These are phyloP conservation scores for Okapia johnstoni DNA, from an alignment of 2,113 vertebrate genomes.

Conservation along the genomic window DNA sequence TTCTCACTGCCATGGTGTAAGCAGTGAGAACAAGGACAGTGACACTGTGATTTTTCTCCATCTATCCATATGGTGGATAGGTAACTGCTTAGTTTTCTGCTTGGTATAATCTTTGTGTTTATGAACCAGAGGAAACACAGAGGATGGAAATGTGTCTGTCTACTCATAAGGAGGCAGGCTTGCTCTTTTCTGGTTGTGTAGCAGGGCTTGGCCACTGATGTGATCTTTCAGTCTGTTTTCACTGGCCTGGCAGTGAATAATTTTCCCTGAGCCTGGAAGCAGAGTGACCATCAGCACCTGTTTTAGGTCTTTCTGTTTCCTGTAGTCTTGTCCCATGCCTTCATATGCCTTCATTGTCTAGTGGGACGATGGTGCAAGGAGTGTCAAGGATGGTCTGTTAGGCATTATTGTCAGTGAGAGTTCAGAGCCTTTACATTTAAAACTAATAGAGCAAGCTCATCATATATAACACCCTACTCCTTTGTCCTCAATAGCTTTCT, in stretches of 20 bases:
- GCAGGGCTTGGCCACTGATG: not conserved
- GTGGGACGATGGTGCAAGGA: not conserved
- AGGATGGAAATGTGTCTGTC: not conserved
- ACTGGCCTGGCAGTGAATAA: not conserved
- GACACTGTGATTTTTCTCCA: not conserved
- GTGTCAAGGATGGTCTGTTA: not conserved
- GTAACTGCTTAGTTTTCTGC: not conserved
- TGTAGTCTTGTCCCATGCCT: not conserved
- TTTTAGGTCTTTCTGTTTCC: not conserved
- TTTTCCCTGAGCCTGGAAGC: not conserved
- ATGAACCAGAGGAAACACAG: not conserved
- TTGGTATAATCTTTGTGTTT: not conserved
- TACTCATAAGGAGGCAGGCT: not conserved
- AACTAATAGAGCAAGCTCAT: constrained; percentile 6
- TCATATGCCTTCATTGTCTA: not conserved
- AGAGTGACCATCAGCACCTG: not conserved
- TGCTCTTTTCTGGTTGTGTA: not conserved
- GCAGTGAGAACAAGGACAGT: not conserved
- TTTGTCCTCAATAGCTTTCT: constrained; percentile 11
- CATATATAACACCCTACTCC: not conserved
- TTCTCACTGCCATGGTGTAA: not conserved
- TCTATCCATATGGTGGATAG: not conserved
- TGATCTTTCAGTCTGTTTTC: not conserved
- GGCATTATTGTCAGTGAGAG: not conserved
- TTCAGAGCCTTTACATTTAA: constrained; percentile 60